Evolutionary conservation across 2,888 invertebrate species (phyloP), one percentile per base, ranked within the genome.

Genomic region (Agrochola circellaris): DNA sequence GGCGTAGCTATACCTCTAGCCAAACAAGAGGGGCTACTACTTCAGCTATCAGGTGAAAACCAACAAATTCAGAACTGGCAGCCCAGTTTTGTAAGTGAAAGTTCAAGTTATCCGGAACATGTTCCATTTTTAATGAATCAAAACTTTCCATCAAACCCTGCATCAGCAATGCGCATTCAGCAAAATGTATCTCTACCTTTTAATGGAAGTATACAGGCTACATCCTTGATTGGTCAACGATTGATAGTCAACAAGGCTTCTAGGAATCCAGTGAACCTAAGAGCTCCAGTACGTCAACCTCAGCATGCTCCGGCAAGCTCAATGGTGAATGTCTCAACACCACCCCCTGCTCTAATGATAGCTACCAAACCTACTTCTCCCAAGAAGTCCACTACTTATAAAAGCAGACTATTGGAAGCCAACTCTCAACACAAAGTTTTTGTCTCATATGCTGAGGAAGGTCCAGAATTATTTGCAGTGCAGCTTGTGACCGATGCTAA

Each of bases 371-470:
- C 92, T 48, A 17, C 89, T 45, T 94, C 95, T 20, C 94, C 95
- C 1, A 96, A 95, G 85, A 97, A 95, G 84, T 95, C 95, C 0
- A 92, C 95, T 23, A 97, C 97, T 5, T 97, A 97, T 84, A 97
- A 97, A 88, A 97, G 97, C 77, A 93, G 94, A 83, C 87, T 95
- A 15, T 88, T 97, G 23, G 97, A 97, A 91, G 90, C 92, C 0
- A 94, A 95, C 71, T 97, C 97, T 0, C 97, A 97, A 82, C 98
- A 98, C 88, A 97, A 97, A 87, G 98, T 98, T 0, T 97, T 97
- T 91, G 97, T 98, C 2, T 98, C 98, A 34, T 98, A 97, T 92
- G 98, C 98, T 30, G 98, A 98, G 88, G 98, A 98, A 90, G 98
- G 98, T 0, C 98, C 98, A 9, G 97, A 97, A 82, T 95, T 98